A percentile compares a stretch with the other conserved stretches of the same genome.
Evolutionary conservation across 2,797 vertebrate genomes (phyloP).

Genomic region (Platalea minor): DNA sequence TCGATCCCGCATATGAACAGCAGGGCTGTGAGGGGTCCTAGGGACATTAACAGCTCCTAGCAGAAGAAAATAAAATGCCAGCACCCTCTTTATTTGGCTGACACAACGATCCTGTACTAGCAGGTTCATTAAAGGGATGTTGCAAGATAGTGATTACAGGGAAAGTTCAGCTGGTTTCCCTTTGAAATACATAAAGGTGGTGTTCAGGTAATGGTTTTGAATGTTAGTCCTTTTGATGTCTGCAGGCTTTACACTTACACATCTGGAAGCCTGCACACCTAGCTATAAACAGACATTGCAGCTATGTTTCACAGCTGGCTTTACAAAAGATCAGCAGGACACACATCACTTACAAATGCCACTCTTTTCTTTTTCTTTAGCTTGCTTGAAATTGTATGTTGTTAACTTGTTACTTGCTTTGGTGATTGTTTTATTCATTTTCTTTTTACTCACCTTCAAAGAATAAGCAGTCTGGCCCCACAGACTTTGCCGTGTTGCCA

Average conservation of each 20-base stretch:
- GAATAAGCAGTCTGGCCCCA: not conserved
- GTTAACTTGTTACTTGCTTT: slow-evolving; percentile 28
- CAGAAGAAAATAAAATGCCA: not conserved
- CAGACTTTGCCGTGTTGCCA: not conserved
- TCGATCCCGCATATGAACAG: not conserved
- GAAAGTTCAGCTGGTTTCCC: slow-evolving; percentile 59
- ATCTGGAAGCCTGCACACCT: slow-evolving; percentile 70
- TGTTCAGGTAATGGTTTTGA: slow-evolving; percentile 49
- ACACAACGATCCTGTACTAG: not conserved
- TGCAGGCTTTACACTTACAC: slow-evolving; percentile 55
- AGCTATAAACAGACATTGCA: slow-evolving; percentile 22
- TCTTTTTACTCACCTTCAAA: slow-evolving; percentile 50
- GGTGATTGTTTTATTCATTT: slow-evolving; percentile 22
- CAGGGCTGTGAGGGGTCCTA: not conserved
- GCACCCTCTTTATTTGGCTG: not conserved
- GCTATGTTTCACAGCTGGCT: slow-evolving; percentile 65
- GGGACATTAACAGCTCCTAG: not conserved
- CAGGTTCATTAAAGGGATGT: slow-evolving; percentile 56
- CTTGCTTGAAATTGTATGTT: not conserved
- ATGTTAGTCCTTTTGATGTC: slow-evolving; percentile 72
- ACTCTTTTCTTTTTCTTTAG: slow-evolving; percentile 24
- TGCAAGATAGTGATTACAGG: slow-evolving; percentile 72
- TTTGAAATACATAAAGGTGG: slow-evolving; percentile 73
- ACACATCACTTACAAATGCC: slow-evolving; percentile 18
- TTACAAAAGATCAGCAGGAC: slow-evolving; percentile 64